Evolutionary conservation across 2,797 vertebrate genomes (phyloP).

Genomic region (Liparis tanakae): DNA sequence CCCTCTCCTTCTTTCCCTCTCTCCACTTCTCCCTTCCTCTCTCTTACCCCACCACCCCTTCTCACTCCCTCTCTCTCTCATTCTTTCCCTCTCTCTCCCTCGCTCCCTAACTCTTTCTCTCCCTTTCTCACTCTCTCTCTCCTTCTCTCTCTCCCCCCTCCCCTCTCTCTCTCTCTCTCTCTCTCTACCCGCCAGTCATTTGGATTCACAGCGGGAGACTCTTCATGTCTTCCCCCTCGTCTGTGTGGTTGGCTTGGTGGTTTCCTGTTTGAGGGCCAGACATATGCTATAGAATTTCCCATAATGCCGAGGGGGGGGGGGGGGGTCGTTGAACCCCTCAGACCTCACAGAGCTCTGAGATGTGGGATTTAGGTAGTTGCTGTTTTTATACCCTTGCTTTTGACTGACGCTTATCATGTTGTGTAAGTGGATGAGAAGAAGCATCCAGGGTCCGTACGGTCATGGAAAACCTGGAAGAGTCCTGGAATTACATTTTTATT

Average conservation of each 20-base stretch:
- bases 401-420: slow-evolving; percentile 22
- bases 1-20: no score
- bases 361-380: slow-evolving; percentile 40
- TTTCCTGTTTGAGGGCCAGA: slow-evolving; percentile 70
- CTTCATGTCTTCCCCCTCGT: slow-evolving; percentile 40
- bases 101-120: no score
- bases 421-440: background rate
- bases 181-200: slow-evolving; percentile 7
- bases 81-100: no score
- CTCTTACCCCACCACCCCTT: no score
- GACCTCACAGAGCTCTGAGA: slow-evolving; percentile 55
- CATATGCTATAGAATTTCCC: slow-evolving; percentile 67
- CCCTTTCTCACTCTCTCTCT: background rate
- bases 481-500: no score
- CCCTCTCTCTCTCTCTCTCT: background rate
- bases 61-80: no score
- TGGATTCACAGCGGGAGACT: slow-evolving; percentile 24
- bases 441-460: no score
- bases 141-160: background rate
- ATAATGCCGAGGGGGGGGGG: slow-evolving; percentile 44
- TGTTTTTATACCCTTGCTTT: slow-evolving; percentile 41
- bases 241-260: slow-evolving; percentile 64
- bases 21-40: no score
- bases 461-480: no score
- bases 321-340: slow-evolving; percentile 36